Evolutionary conservation across 2,113 vertebrate species (phyloP).

Genomic region (Protobothrops mucrosquamatus): DNA sequence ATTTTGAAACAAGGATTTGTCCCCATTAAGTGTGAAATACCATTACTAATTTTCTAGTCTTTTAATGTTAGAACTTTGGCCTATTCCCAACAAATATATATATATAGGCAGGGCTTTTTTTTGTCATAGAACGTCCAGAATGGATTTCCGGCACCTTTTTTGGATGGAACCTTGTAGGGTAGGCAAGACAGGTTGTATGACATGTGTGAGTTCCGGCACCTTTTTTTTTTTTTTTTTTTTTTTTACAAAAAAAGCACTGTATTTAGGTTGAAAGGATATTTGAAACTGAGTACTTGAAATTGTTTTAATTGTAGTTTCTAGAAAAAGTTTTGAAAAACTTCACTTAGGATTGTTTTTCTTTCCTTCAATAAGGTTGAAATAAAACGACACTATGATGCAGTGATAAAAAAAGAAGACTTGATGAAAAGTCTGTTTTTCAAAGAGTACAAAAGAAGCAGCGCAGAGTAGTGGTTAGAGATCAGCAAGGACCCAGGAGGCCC

Average conservation of each 20-base stretch:
- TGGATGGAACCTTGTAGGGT: too few relatives aligned
- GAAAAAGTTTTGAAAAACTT: slow-evolving; percentile 48
- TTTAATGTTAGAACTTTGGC: slow-evolving; percentile 7
- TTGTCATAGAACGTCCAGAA: too few relatives aligned
- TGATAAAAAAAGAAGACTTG: slow-evolving; percentile 15
- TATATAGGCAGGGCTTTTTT: too few relatives aligned
- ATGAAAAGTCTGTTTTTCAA: slow-evolving; percentile 29
- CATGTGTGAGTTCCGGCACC: too few relatives aligned
- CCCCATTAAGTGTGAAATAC: background rate
- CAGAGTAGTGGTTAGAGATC: background rate
- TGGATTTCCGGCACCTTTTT: too few relatives aligned
- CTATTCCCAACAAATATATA: background rate
- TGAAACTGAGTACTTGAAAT: slow-evolving; percentile 1
- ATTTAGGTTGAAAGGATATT: slow-evolving; percentile 11
- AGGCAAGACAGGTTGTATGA: too few relatives aligned
- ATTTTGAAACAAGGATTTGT: background rate
- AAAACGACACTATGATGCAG: slow-evolving; percentile 43
- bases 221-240: too few relatives aligned
- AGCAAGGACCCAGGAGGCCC: background rate
- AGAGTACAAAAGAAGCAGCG: background rate
- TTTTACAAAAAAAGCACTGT: too few relatives aligned
- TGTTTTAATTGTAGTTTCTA: slow-evolving; percentile 48
- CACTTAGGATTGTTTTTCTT: slow-evolving; percentile 33
- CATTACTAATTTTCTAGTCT: slow-evolving; percentile 1
- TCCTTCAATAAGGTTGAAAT: slow-evolving; percentile 43